Conservation (phyloP, 2,113 vertebrate species). For the Oceanodroma tethys region DNA sequence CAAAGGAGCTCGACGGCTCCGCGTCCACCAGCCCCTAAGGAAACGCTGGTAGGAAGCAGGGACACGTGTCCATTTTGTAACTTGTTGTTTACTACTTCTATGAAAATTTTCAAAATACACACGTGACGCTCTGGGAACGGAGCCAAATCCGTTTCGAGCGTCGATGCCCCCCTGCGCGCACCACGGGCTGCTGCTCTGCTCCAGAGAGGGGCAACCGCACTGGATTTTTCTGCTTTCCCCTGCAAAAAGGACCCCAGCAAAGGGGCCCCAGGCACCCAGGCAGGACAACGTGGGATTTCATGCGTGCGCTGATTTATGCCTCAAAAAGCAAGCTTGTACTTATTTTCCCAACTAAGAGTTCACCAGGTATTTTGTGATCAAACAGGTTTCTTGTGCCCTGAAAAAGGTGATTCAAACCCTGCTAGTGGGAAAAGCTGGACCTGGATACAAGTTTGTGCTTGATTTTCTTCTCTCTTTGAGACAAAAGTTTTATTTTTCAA, state of each 20-base stretch:
- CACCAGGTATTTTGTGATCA: not conserved
- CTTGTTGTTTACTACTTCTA: not conserved
- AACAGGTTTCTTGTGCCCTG: not conserved
- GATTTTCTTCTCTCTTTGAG: not conserved
- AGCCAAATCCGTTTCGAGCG: not conserved
- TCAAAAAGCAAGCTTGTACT: not conserved
- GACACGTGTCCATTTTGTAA: not conserved
- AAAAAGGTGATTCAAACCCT: not conserved
- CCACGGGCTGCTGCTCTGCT: not conserved
- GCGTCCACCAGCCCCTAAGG: rapidly evolving
- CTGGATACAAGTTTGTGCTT: not conserved
- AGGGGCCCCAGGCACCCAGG: not conserved
- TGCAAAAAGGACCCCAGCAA: not conserved
- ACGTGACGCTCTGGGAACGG: not conserved
- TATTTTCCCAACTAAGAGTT: not conserved
- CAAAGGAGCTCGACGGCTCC: not conserved
- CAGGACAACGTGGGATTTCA: not conserved
- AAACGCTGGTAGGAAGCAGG: not conserved
- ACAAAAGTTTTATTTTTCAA: not conserved
- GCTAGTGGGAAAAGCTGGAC: not conserved
- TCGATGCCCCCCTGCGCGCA: not conserved
- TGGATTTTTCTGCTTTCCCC: not conserved
- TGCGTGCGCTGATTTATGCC: not conserved
- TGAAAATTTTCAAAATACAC: not conserved
- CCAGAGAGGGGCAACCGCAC: not conserved